These are phyloP conservation scores for Ennomos erosarius DNA, from an alignment of 2,888 invertebrate genomes.

Conservation along the genomic window DNA sequence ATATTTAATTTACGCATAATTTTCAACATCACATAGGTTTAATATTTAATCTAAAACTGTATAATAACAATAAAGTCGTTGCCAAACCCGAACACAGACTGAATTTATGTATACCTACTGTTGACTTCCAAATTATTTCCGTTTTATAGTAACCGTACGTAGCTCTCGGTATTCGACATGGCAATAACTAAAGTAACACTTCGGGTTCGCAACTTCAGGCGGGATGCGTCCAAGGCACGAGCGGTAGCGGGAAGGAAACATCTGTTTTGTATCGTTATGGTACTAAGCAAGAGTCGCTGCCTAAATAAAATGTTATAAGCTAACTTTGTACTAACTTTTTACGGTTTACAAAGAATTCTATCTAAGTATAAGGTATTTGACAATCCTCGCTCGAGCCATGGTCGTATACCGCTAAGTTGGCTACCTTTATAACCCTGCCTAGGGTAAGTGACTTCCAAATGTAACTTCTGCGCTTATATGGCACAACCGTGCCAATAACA, in stretches of 20 bases:
- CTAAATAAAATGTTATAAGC: too few relatives aligned
- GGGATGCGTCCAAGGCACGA: slow-evolving; percentile 3
- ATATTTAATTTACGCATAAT: slow-evolving; percentile 38
- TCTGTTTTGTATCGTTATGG: too few relatives aligned
- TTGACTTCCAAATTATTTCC: slow-evolving; percentile 69
- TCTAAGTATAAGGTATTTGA: neutral
- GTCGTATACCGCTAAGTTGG: slow-evolving; percentile 12
- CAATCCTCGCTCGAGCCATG: neutral
- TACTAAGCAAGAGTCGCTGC: too few relatives aligned
- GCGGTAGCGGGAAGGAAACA: neutral
- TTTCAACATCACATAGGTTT: slow-evolving; percentile 57
- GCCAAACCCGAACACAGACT: slow-evolving; percentile 82
- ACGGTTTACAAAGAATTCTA: too few relatives aligned
- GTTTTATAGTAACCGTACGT: slow-evolving; percentile 46
- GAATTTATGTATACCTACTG: slow-evolving; percentile 78
- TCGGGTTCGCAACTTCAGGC: slow-evolving; percentile 5
- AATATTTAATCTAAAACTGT: slow-evolving; percentile 45
- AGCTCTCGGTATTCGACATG: slow-evolving; percentile 36
- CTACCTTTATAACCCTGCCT: slow-evolving; percentile 41
- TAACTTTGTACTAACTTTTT: too few relatives aligned
- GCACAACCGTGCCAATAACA: slow-evolving; percentile 54
- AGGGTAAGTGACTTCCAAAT: slow-evolving; percentile 48
- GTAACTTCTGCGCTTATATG: slow-evolving; percentile 46
- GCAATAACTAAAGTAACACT: slow-evolving; percentile 33
- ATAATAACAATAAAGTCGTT: slow-evolving; percentile 73